A percentile compares a stretch with the other conserved stretches of the same genome.
Evolutionary conservation across 2,113 vertebrate genomes (phyloP).

Genomic region (Phaethon lepturus): DNA sequence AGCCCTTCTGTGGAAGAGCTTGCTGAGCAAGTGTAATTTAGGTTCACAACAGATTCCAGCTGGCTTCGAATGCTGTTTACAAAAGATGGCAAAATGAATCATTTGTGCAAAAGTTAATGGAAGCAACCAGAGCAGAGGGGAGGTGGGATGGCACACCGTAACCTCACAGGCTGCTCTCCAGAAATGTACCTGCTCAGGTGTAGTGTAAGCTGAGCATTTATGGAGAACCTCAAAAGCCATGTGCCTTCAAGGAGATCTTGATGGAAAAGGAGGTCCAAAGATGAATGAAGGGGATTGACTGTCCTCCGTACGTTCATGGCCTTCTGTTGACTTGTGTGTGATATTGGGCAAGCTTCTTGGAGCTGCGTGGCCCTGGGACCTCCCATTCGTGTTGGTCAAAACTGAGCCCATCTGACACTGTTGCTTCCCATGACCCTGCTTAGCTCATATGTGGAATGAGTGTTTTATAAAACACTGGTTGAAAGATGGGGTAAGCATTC

Average conservation of each 20-base stretch:
- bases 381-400: background rate
- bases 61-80: background rate
- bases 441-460: rapidly evolving
- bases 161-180: background rate
- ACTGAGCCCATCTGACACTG: rapidly evolving
- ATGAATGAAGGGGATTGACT: background rate
- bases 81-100: background rate
- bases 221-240: background rate
- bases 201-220: background rate
- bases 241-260: background rate
- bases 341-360: background rate
- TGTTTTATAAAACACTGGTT: background rate
- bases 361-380: background rate
- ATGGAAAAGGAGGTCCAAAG: background rate
- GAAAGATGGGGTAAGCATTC: background rate
- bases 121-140: background rate
- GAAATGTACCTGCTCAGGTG: background rate
- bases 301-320: background rate
- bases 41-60: background rate
- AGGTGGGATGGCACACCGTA: rapidly evolving
- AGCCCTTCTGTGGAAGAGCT: background rate
- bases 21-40: background rate
- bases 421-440: background rate
- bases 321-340: background rate
- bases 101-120: background rate